Base-by-base conservation (phyloP, 2,888 invertebrate species). In the Dicranocentrus wangi region DNA sequence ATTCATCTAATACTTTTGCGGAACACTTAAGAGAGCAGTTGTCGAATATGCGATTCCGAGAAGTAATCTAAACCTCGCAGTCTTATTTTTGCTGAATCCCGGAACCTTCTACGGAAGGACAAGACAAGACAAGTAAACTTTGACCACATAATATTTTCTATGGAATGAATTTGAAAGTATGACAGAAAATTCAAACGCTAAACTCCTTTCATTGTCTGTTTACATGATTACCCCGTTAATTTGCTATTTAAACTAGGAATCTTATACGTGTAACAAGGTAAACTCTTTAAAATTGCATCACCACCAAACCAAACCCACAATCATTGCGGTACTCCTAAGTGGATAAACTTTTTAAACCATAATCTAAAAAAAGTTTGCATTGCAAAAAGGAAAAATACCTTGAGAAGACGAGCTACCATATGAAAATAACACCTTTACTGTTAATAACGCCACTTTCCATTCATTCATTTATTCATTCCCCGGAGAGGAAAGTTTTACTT, bases 381-480 rank as follows among this genome's bases (percentile, higher is more conserved):
- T 68, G 61, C 25, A 71, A 43, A 27, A 19, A 63, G 63, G 71
- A 53, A 65, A 71, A 65, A 53, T 63, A 65, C 21, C 39, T 51
- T 42, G 25, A 65, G 69, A 51, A 39, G 63, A 73, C 51, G 27
- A 23, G 63, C 61, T 63, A 61, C 61, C 60, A 69, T 69, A 69
- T 43, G 69, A 77, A 70, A 77, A 77, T 69, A 77, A 69, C 77
- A 77, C 77, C 77, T 77, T 61, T 69, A 53, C 61, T 51, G 61
- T 69, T 77, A 77, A 77, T 77, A 77, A 70, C 69, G 69, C 69
- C 60, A 77, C 69, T 77, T 77, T 70, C 53, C 69, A 69, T 77
- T 63, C 77, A 77, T 77, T 77, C 77, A 77, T 77, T 77, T 77
- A 77, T 69, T 69, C 77, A 69, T 69, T 77, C 77, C 69, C 77